phyloP scores from a whole-genome alignment of 37 sponge, comb jelly and placozoan species.

The Oscarella lobularis region DNA sequence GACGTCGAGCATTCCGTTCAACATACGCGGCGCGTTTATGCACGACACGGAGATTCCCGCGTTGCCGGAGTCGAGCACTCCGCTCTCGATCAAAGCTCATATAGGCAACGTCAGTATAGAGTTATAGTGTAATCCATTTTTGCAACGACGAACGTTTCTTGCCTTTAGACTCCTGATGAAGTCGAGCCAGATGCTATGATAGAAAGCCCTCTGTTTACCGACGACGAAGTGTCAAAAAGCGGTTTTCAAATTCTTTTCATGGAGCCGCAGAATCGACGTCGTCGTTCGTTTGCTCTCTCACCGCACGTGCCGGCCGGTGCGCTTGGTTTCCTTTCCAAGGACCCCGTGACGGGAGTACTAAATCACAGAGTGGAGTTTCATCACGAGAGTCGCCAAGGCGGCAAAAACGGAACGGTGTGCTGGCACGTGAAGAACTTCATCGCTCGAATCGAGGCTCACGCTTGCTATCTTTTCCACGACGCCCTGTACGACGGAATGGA shows the following conservation, averaged over 20 bases:
- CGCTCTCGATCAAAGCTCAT: background rate
- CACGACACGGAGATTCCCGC: background rate
- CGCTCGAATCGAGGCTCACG: background rate
- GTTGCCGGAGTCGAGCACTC: background rate
- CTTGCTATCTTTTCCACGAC: background rate
- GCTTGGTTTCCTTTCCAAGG: background rate
- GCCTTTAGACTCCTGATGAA: no score
- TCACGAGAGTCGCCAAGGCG: slow-evolving; percentile 1
- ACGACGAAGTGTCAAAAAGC: background rate
- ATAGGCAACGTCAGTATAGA: background rate
- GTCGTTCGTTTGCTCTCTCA: background rate
- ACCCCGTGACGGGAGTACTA: background rate
- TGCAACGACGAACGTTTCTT: no score
- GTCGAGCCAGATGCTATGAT: background rate
- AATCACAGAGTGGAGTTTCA: background rate
- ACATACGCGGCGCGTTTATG: background rate
- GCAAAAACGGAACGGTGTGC: background rate
- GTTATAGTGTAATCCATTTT: no score
- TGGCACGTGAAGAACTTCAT: background rate
- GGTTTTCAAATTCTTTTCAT: background rate
- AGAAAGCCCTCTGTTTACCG: background rate
- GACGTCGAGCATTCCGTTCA: background rate
- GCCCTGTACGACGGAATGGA: background rate
- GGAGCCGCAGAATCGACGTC: background rate
- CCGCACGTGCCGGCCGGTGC: no score